Percentiles rank a stretch among this genome's conserved stretches.
These are phyloP conservation scores for Phthorimaea operculella DNA, from an alignment of 1,140 invertebrate genomes.

Conservation along the genomic window DNA sequence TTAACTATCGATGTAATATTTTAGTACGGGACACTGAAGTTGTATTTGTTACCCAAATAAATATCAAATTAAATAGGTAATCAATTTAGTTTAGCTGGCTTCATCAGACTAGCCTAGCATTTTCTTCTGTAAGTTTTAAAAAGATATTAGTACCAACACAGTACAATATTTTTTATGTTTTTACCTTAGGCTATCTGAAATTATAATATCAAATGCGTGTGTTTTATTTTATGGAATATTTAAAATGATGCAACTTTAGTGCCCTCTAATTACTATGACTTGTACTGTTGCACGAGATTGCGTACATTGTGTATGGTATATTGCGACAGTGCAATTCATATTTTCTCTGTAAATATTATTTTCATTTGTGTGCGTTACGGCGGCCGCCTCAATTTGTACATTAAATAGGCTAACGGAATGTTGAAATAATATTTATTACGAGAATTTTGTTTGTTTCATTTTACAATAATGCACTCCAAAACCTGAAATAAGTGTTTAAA, in stretches of 20 bases:
- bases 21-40: not conserved
- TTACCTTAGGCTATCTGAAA: too few relatives aligned
- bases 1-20: constrained; percentile 23
- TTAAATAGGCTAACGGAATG: constrained; percentile 39
- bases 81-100: too few relatives aligned
- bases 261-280: not conserved
- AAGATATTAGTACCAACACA: too few relatives aligned
- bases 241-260: not conserved
- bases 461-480: not conserved
- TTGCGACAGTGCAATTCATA: constrained; percentile 32
- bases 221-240: too few relatives aligned
- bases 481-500: too few relatives aligned
- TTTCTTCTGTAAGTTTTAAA: too few relatives aligned
- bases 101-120: too few relatives aligned
- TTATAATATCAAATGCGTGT: too few relatives aligned
- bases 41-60: not conserved
- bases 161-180: too few relatives aligned
- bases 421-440: constrained; percentile 65
- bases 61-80: too few relatives aligned
- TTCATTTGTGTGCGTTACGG: constrained; percentile 34
- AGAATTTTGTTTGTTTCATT: constrained; percentile 45
- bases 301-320: constrained; percentile 14
- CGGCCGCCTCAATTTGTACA: constrained; percentile 35
- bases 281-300: not conserved
- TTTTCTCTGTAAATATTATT: constrained; percentile 62